Conservation (phyloP, 1,140 invertebrate genomes). For the Drosophila sucinea region DNA sequence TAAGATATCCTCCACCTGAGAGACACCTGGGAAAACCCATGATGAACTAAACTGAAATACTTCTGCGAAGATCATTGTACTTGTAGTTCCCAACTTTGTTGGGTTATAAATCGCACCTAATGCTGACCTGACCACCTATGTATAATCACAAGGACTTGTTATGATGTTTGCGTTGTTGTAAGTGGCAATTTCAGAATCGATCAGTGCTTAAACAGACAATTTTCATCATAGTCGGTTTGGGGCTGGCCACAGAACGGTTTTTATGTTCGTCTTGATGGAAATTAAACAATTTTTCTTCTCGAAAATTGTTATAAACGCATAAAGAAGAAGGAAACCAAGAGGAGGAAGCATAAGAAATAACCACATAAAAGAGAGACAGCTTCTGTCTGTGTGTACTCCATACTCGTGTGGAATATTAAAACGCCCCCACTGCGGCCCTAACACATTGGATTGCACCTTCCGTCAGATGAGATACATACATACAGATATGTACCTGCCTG, state of each 20-base stretch:
- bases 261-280: slow-evolving; percentile 30
- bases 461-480: not conserved
- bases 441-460: slow-evolving; percentile 24
- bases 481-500: not conserved
- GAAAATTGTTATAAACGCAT: slow-evolving; percentile 63
- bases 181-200: not conserved
- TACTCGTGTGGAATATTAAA: slow-evolving; percentile 64
- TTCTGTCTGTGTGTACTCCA: slow-evolving; percentile 55
- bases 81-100: too few relatives aligned
- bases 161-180: not conserved
- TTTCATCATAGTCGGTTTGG: not conserved
- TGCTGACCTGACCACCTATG: too few relatives aligned
- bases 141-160: not conserved
- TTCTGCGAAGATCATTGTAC: too few relatives aligned
- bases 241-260: slow-evolving; percentile 1
- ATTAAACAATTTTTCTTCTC: slow-evolving; percentile 65
- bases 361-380: slow-evolving; percentile 47
- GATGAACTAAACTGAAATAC: too few relatives aligned
- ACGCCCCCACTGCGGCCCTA: slow-evolving; percentile 26
- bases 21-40: too few relatives aligned
- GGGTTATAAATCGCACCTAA: too few relatives aligned
- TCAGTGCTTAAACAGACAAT: slow-evolving; percentile 1
- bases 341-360: slow-evolving; percentile 23
- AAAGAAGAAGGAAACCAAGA: slow-evolving; percentile 24
- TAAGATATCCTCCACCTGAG: not conserved